Conservation (phyloP, 1,140 invertebrate species). For the Neodiprion lecontei region DNA sequence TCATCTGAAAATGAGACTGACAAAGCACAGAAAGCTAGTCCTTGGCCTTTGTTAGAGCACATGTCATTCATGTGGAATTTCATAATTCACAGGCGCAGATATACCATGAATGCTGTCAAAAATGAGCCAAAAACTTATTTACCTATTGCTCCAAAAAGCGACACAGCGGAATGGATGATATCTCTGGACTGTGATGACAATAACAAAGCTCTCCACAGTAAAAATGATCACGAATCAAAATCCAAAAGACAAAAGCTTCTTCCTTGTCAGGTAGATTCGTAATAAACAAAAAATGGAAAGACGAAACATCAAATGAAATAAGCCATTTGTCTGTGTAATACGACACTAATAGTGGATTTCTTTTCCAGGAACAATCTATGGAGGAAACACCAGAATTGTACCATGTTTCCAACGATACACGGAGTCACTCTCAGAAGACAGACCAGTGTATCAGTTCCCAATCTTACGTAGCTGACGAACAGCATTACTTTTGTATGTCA, state of each 20-base stretch:
- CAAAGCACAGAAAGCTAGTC: neutral
- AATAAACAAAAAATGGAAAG: neutral
- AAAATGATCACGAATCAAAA: conserved; percentile 4
- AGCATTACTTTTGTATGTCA: conserved; percentile 26
- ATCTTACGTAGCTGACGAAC: conserved; percentile 15
- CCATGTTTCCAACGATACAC: conserved; percentile 18
- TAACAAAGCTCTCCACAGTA: neutral
- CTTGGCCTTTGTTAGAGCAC: conserved; percentile 24
- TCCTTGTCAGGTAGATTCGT: neutral
- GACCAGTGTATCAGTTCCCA: conserved; percentile 14
- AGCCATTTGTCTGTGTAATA: neutral
- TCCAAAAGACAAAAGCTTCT: neutral
- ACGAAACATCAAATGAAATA: neutral
- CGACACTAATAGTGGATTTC: neutral
- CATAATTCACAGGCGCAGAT: conserved; percentile 21
- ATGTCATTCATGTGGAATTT: conserved; percentile 24
- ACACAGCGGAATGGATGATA: neutral
- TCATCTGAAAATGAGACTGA: neutral
- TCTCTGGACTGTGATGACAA: neutral
- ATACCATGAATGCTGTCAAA: neutral
- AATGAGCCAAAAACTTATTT: neutral
- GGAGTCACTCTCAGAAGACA: conserved; percentile 12
- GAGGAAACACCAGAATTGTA: conserved; percentile 18
- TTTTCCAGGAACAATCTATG: conserved; percentile 9
- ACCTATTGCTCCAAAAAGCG: neutral